phyloP scores from a whole-genome alignment of 92 coral and sea anemone genomes.

The Palythoa grandis region DNA sequence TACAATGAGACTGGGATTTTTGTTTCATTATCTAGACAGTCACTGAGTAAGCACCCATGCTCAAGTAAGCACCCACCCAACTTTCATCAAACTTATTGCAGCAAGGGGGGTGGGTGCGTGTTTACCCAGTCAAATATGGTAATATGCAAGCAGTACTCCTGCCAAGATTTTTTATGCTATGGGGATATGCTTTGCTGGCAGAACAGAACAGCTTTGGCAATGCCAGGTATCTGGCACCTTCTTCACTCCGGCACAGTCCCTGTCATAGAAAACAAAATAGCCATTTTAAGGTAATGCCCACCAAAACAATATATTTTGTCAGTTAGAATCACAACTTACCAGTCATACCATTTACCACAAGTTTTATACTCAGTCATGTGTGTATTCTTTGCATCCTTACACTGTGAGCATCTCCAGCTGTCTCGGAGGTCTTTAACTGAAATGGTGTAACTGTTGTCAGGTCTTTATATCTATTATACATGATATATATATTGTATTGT shows the following conservation, averaged over 20 bases:
- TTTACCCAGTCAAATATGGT: no score
- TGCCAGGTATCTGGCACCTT: conserved; percentile 5
- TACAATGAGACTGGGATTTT: no score
- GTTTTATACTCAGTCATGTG: not conserved
- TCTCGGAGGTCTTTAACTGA: conserved; percentile 5
- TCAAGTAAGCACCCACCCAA: no score
- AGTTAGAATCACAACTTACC: not conserved
- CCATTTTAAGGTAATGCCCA: not conserved
- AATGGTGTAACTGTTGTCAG: conserved; percentile 9
- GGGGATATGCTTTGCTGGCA: not conserved
- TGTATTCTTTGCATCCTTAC: not conserved
- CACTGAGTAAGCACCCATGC: no score
- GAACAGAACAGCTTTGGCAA: conserved; percentile 3
- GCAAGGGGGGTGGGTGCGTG: no score
- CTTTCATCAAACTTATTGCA: no score
- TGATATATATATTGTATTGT: not conserved
- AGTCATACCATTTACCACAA: not conserved
- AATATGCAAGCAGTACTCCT: not conserved
- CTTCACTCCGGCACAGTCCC: conserved; percentile 6
- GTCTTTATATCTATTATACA: not conserved
- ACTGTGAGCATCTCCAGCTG: conserved; percentile 17
- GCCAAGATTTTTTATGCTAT: not conserved
- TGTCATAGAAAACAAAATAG: not conserved
- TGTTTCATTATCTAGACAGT: no score
- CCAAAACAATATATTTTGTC: not conserved